These are phyloP conservation scores for Pristionchus arcanus DNA, from an alignment of 2,888 invertebrate species.

Conservation along the genomic window DNA sequence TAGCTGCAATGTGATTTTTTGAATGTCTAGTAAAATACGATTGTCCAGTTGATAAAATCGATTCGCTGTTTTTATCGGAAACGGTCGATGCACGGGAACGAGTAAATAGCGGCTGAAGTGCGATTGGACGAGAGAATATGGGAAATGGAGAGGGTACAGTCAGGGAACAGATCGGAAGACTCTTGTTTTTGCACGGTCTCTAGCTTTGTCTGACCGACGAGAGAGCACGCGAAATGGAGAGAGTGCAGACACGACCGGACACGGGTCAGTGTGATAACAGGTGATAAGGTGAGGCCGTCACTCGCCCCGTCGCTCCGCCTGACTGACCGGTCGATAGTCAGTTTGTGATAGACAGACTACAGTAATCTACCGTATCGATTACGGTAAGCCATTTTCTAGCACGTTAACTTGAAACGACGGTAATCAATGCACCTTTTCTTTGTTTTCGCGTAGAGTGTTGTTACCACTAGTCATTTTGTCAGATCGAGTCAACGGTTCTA, in stretches of 20 bases:
- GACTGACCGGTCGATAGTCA: conserved; percentile 46
- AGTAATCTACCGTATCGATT: background rate
- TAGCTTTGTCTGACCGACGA: too few species aligned
- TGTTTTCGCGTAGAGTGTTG: background rate
- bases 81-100: background rate
- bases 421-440: background rate
- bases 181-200: too few species aligned
- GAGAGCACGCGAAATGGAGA: background rate
- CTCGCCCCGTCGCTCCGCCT: background rate
- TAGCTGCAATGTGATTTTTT: conserved; percentile 20
- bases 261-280: conserved; percentile 25
- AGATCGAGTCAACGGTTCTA: too few species aligned
- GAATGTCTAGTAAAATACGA: background rate
- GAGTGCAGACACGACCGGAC: background rate
- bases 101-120: background rate
- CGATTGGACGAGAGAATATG: background rate
- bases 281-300: background rate
- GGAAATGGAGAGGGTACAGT: background rate
- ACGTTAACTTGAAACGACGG: background rate
- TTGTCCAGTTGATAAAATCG: conserved; percentile 40
- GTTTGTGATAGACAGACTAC: background rate
- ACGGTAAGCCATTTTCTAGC: background rate
- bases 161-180: background rate
- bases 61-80: background rate
- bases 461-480: too few species aligned